Conservation (phyloP, 2,888 invertebrate genomes). For the Sinotaia quadrata region DNA sequence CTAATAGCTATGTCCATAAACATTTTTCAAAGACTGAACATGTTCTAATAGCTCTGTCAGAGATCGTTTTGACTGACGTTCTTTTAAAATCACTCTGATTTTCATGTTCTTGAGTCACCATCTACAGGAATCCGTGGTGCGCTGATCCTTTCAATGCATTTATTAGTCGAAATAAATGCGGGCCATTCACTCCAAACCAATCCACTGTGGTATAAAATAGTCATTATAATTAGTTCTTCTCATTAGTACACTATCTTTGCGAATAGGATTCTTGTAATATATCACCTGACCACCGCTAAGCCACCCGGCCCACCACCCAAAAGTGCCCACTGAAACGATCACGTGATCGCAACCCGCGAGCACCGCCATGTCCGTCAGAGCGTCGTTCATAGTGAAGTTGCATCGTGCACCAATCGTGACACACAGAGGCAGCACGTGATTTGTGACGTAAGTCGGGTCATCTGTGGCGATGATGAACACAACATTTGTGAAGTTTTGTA, state of each 20-base stretch:
- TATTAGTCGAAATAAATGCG: too few species aligned
- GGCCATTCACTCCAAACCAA: neutral
- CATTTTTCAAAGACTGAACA: too few species aligned
- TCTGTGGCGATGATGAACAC: constrained; percentile 26
- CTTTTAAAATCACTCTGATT: too few species aligned
- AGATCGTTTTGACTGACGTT: too few species aligned
- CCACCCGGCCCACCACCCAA: constrained; percentile 35
- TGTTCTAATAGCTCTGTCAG: too few species aligned
- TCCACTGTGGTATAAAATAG: constrained; percentile 25
- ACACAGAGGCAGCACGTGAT: constrained; percentile 4
- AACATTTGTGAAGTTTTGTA: constrained; percentile 1
- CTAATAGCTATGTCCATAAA: too few species aligned
- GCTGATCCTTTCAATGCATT: too few species aligned
- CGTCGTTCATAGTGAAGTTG: neutral
- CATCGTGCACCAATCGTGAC: neutral
- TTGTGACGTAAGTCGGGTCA: neutral
- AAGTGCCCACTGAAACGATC: constrained; percentile 35
- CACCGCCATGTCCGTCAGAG: constrained; percentile 15
- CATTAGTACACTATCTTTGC: neutral
- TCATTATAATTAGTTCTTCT: constrained; percentile 7
- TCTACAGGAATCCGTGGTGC: too few species aligned
- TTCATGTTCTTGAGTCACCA: too few species aligned
- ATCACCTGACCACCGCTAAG: constrained; percentile 28
- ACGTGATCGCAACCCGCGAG: constrained; percentile 28
- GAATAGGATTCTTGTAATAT: constrained; percentile 20